phyloP scores from a whole-genome alignment of 1,140 invertebrate genomes.

The Drosophila lowei region DNA sequence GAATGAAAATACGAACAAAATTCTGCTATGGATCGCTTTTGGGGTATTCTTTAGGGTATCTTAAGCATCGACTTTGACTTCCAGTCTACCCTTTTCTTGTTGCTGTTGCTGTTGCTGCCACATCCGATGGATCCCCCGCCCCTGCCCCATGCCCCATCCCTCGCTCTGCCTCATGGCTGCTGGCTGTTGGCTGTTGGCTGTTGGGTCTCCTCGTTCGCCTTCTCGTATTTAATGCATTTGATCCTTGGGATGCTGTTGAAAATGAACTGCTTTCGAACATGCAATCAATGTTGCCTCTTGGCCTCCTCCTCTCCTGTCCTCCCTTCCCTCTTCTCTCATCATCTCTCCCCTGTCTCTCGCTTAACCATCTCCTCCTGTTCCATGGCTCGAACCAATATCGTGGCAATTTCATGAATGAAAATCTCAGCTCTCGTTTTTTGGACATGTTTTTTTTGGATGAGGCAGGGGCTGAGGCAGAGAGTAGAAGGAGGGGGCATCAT shows the following conservation, averaged over 20 bases:
- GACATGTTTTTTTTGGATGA: constrained; percentile 47
- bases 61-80: no score
- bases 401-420: constrained; percentile 81
- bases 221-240: constrained; percentile 81
- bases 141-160: constrained; percentile 1
- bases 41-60: no score
- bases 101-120: constrained; percentile 19
- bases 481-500: no score
- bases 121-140: constrained; percentile 66
- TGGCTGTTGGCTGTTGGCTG: no score
- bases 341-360: not conserved
- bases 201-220: constrained; percentile 7
- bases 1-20: no score
- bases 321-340: not conserved
- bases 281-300: constrained; percentile 61
- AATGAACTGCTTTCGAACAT: constrained; percentile 80
- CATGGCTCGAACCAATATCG: constrained; percentile 41
- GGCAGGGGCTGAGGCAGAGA: no score
- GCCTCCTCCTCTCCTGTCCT: not conserved
- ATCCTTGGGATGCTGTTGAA: constrained; percentile 80
- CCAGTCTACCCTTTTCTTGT: no score
- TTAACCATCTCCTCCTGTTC: not conserved
- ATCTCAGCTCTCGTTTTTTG: constrained; percentile 66
- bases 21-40: no score
- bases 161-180: no score